phyloP scores from a whole-genome alignment of 2,888 invertebrate genomes.

The Peribatodes rhomboidaria region DNA sequence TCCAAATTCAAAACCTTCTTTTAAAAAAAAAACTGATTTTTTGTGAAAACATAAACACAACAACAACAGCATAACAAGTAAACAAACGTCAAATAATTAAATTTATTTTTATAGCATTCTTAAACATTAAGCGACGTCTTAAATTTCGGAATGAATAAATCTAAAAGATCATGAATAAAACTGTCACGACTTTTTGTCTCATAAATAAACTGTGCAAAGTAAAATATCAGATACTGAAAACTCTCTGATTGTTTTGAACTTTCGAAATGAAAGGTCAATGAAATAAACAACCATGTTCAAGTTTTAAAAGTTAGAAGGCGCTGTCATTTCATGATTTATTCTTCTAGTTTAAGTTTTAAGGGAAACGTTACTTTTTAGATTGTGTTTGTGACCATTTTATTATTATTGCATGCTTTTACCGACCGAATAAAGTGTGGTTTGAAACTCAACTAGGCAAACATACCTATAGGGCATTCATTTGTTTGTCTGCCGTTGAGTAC shows the following conservation, averaged over 20 bases:
- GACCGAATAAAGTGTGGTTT: no score
- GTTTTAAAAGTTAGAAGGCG: constrained; percentile 7
- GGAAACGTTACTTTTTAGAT: neutral
- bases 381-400: neutral
- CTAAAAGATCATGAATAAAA: constrained; percentile 13
- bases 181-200: constrained; percentile 7
- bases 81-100: no score
- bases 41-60: no score
- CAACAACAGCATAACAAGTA: no score
- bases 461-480: no score
- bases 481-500: no score
- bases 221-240: constrained; percentile 19
- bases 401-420: no score
- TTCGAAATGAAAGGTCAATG: constrained; percentile 26
- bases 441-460: no score
- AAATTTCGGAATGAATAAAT: neutral
- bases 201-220: constrained; percentile 19
- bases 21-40: no score
- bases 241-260: constrained; percentile 29
- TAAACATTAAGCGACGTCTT: neutral
- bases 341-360: constrained; percentile 1
- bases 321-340: constrained; percentile 20
- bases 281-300: constrained; percentile 22
- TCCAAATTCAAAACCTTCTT: no score
- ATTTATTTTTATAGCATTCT: no score